Percentiles rank a stretch among this genome's conserved stretches.
Evolutionary conservation across 2,888 invertebrate genomes (phyloP).

Genomic region (Periphyllus acericola): DNA sequence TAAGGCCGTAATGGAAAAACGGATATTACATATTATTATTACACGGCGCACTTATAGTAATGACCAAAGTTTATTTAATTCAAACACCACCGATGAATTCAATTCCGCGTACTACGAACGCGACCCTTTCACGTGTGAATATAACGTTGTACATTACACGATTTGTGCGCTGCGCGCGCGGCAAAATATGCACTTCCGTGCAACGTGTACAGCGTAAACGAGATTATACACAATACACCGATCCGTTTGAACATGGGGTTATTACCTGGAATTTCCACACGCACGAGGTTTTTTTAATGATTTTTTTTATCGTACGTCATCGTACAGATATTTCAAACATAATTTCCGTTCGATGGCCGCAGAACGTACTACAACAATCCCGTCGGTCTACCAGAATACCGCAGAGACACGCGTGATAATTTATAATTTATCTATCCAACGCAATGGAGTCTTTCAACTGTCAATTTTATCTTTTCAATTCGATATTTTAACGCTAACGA

Average conservation of each 20-base stretch:
- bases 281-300: background rate
- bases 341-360: background rate
- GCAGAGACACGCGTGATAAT: background rate
- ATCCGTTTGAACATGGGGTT: no score
- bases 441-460: background rate
- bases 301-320: background rate
- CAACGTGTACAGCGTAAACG: no score
- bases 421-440: background rate
- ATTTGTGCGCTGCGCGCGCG: no score
- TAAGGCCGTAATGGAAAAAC: background rate
- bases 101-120: background rate
- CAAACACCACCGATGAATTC: background rate
- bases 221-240: no score
- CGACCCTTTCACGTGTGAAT: background rate
- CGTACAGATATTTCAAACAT: background rate
- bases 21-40: background rate
- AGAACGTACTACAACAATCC: background rate
- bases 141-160: background rate
- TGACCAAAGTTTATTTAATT: background rate
- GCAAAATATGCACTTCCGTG: no score
- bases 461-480: conserved; percentile 12
- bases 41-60: background rate
- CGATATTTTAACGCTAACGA: conserved; percentile 21
- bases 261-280: background rate
- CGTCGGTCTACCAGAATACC: background rate